Percentiles rank a stretch among this genome's conserved stretches.
Conservation (phyloP, 2,113 vertebrate genomes). For the Cranoglanis bouderius region DNA sequence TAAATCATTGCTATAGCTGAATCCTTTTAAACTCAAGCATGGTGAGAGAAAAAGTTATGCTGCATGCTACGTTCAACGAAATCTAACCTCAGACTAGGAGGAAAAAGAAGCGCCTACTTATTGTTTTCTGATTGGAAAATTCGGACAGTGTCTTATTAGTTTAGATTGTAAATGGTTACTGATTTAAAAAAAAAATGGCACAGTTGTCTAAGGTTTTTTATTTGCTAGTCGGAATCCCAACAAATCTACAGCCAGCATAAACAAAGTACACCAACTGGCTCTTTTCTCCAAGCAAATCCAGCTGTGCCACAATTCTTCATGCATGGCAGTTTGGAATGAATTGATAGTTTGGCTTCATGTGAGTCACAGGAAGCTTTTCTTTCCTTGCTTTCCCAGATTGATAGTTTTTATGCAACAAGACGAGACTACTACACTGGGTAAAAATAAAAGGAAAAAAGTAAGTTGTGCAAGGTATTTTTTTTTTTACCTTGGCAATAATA, state of each 20-base stretch:
- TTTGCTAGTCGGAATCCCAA: not conserved
- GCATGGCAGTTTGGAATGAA: not conserved
- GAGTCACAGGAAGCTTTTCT: not conserved
- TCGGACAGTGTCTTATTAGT: not conserved
- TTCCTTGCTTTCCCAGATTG: not conserved
- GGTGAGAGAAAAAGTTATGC: not conserved
- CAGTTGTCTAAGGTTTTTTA: not conserved
- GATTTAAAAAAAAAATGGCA: not conserved
- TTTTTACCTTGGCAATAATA: not conserved
- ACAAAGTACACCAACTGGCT: not conserved
- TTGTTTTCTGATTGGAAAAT: not conserved
- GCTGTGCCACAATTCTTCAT: not conserved
- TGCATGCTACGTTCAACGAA: not conserved
- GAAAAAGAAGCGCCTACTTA: not conserved
- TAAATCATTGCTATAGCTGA: not conserved
- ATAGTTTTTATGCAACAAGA: not conserved
- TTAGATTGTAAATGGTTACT: not conserved
- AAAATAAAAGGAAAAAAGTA: not conserved
- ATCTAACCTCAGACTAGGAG: not conserved
- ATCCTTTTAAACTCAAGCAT: not conserved
- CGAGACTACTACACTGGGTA: not conserved
- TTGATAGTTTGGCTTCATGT: not conserved
- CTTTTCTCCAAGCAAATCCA: not conserved
- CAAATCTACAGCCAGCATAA: not conserved
- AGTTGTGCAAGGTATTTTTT: not conserved